Evolutionary conservation across 2,888 invertebrate genomes (phyloP).

Genomic region (Mythimna lalbum): DNA sequence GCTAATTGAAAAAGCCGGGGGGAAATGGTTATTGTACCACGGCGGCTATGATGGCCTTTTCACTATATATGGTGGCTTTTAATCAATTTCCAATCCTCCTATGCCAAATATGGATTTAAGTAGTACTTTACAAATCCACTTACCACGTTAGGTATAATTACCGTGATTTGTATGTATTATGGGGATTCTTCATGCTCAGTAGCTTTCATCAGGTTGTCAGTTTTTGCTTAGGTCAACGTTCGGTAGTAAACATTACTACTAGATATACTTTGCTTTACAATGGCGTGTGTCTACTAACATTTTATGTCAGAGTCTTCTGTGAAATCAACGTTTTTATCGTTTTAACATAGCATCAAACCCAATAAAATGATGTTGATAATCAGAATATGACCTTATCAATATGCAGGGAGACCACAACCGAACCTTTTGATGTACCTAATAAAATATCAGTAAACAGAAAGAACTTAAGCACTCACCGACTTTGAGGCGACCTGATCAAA

Average conservation of each 20-base stretch:
- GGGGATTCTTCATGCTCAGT: conserved; percentile 49
- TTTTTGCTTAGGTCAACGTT: conserved; percentile 60
- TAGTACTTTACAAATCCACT: conserved; percentile 18
- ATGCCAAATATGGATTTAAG: conserved; percentile 34
- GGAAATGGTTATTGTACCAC: conserved; percentile 28
- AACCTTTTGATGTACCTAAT: conserved; percentile 32
- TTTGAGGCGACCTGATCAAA: conserved; percentile 68
- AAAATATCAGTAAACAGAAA: conserved; percentile 56
- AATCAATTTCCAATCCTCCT: conserved; percentile 28
- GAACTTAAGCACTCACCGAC: conserved; percentile 31
- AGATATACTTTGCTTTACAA: conserved; percentile 27
- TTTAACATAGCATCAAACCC: conserved; percentile 4
- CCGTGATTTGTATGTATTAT: conserved; percentile 23
- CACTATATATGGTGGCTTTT: conserved; percentile 24
- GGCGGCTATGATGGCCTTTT: conserved; percentile 11
- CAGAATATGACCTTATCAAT: conserved; percentile 21
- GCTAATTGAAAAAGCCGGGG: conserved; percentile 44
- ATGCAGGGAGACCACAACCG: conserved; percentile 8
- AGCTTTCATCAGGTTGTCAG: conserved; percentile 28
- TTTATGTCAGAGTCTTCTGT: conserved; percentile 22
- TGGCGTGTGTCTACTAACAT: conserved; percentile 23
- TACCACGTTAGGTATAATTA: conserved; percentile 29
- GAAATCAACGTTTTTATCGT: not conserved
- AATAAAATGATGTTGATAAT: conserved; percentile 18
- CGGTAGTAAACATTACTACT: conserved; percentile 48